phyloP scores from a whole-genome alignment of 2,113 vertebrate genomes.

The Bucco capensis region DNA sequence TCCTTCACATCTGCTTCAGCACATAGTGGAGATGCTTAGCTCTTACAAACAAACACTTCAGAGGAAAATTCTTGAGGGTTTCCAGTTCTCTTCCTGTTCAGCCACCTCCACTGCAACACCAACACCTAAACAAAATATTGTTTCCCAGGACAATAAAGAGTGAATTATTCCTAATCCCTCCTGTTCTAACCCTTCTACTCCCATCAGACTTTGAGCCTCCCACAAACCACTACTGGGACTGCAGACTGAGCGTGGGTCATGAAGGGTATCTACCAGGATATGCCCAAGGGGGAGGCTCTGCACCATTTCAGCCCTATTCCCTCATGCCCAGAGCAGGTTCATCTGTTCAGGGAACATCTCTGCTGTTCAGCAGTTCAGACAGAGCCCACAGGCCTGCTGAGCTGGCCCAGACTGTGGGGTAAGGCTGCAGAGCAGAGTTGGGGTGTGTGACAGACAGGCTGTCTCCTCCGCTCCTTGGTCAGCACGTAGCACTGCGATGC shows the following conservation, averaged over 20 bases:
- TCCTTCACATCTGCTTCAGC: neutral
- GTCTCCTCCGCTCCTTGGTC: neutral
- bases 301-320: neutral
- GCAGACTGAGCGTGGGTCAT: fast-evolving
- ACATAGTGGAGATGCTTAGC: neutral
- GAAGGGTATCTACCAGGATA: neutral
- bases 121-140: fast-evolving
- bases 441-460: constrained; percentile 35
- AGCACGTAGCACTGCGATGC: neutral
- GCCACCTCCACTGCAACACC: neutral
- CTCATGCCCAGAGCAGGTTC: neutral
- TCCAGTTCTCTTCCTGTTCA: neutral
- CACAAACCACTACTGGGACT: neutral
- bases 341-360: neutral
- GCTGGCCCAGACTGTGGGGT: neutral
- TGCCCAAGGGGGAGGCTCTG: neutral
- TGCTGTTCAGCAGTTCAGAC: neutral
- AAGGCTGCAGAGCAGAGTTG: neutral
- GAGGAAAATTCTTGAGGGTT: neutral
- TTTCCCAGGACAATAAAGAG: neutral
- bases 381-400: neutral
- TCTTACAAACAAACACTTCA: neutral
- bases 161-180: neutral
- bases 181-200: neutral
- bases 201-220: neutral